phyloP scores from a whole-genome alignment of 35 echinoderm and acorn worm species.

The Diadema setosum region DNA sequence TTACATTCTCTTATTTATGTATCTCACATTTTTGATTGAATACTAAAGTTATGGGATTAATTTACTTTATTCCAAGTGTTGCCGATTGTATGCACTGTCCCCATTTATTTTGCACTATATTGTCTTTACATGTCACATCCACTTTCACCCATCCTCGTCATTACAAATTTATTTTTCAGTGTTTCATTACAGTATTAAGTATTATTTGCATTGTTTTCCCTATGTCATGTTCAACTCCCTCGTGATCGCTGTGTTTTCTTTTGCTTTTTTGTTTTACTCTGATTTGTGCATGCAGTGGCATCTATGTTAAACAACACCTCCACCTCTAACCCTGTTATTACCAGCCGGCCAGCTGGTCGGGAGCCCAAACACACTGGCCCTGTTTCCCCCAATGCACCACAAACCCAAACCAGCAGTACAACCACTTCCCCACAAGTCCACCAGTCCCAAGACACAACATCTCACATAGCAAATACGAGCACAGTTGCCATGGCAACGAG shows the following conservation, averaged over 20 bases:
- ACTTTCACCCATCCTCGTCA: too few species aligned
- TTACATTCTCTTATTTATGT: too few species aligned
- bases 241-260: neutral
- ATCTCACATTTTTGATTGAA: too few species aligned
- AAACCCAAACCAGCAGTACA: neutral
- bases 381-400: neutral
- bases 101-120: too few species aligned
- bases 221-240: neutral
- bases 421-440: too few species aligned
- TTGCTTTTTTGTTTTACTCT: neutral
- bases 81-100: too few species aligned
- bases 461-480: too few species aligned
- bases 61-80: too few species aligned
- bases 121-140: too few species aligned
- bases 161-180: neutral
- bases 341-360: neutral
- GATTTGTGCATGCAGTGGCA: slow-evolving; percentile 7
- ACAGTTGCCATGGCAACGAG: too few species aligned
- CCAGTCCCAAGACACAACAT: too few species aligned
- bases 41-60: too few species aligned
- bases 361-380: neutral
- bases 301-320: neutral
- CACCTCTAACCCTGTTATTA: neutral
- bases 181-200: neutral
- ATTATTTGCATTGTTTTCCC: neutral